phyloP scores from a whole-genome alignment of 2,888 invertebrate genomes.

The Drosophila anceps region DNA sequence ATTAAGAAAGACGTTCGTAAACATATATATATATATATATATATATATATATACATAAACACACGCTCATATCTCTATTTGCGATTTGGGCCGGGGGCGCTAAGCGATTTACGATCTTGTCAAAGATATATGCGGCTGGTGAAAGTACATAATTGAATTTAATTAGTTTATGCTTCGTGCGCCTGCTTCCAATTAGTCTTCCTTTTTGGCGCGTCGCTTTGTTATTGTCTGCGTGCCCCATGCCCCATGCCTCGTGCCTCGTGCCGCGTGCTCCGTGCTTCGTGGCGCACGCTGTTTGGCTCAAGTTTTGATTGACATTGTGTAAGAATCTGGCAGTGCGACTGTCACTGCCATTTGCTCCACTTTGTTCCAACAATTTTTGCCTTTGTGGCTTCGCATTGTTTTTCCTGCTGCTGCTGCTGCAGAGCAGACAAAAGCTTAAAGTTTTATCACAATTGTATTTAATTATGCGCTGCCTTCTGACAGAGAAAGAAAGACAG shows the following conservation, averaged over 20 bases:
- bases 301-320: slow-evolving; percentile 77
- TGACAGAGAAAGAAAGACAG: neutral
- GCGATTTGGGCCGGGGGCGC: slow-evolving; percentile 23
- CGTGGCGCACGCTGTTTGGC: neutral
- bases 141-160: slow-evolving; percentile 72
- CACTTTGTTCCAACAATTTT: slow-evolving; percentile 16
- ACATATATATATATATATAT: slow-evolving; percentile 4
- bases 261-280: neutral
- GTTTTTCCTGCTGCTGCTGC: slow-evolving; percentile 11
- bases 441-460: slow-evolving; percentile 73
- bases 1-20: slow-evolving; percentile 31
- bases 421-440: slow-evolving; percentile 69
- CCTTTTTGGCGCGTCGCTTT: slow-evolving; percentile 42
- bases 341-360: slow-evolving; percentile 4
- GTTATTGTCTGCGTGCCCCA: slow-evolving; percentile 20
- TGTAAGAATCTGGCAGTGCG: slow-evolving; percentile 39
- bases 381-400: slow-evolving; percentile 21
- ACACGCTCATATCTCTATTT: slow-evolving; percentile 14
- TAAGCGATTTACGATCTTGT: slow-evolving; percentile 74
- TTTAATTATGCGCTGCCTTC: slow-evolving; percentile 73
- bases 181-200: slow-evolving; percentile 72
- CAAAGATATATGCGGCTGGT: slow-evolving; percentile 65
- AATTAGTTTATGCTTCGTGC: slow-evolving; percentile 69
- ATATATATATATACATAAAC: slow-evolving; percentile 1
- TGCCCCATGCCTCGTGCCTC: neutral